Percentiles rank a stretch among this genome's conserved stretches.
These are phyloP conservation scores for Acomys russatus DNA, from an alignment of 2,797 vertebrate genomes.

Conservation along the genomic window DNA sequence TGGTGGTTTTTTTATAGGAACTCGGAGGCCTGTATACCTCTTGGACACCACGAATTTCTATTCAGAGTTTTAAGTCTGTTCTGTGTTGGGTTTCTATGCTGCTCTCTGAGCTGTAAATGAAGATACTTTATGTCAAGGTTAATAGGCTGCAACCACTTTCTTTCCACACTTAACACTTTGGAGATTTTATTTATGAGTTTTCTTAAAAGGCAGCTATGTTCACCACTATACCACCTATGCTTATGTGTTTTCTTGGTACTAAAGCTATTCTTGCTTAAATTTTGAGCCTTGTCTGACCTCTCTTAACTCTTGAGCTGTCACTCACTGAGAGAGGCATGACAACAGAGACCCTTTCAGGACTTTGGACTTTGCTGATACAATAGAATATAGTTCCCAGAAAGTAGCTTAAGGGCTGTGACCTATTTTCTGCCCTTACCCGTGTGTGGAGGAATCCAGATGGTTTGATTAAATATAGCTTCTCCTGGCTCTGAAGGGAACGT, in stretches of 20 bases:
- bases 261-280: slow-evolving; percentile 13
- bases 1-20: neutral
- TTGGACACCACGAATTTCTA: neutral
- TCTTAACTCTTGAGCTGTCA: neutral
- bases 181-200: neutral
- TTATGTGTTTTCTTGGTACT: slow-evolving; percentile 3
- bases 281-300: slow-evolving; percentile 55
- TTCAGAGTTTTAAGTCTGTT: neutral
- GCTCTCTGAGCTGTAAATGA: neutral
- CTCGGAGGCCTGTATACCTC: neutral
- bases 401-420: slow-evolving; percentile 76
- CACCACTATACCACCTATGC: slow-evolving; percentile 91
- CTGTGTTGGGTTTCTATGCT: neutral
- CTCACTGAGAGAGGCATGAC: slow-evolving; percentile 9
- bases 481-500: slow-evolving; percentile 72
- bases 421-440: slow-evolving; percentile 74
- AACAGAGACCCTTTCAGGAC: slow-evolving; percentile 31
- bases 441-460: slow-evolving; percentile 77
- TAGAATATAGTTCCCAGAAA: slow-evolving; percentile 75
- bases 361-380: slow-evolving; percentile 73
- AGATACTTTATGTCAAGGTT: neutral
- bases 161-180: neutral
- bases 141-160: slow-evolving; percentile 48
- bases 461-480: slow-evolving; percentile 83
- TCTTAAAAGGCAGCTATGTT: slow-evolving; percentile 90